These are phyloP conservation scores for Danio jaintianensis DNA, from an alignment of 2,797 vertebrate genomes.

Conservation along the genomic window DNA sequence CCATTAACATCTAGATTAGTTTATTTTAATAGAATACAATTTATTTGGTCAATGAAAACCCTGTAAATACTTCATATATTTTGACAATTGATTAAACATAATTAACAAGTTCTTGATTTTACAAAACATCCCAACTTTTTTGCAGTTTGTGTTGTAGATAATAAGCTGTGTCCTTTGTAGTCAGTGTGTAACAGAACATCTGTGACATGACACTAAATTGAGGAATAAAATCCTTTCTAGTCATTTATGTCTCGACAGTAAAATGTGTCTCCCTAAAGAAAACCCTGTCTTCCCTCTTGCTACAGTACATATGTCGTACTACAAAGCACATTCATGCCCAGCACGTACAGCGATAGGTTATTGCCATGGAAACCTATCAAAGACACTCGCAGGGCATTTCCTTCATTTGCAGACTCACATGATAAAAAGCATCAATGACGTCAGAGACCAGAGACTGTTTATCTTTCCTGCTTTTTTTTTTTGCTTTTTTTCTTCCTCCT, in stretches of 20 bases:
- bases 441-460: conserved; percentile 68
- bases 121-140: too few species aligned
- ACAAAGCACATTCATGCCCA: conserved; percentile 65
- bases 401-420: conserved; percentile 63
- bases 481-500: conserved; percentile 20
- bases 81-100: too few species aligned
- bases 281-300: conserved; percentile 54
- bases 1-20: too few species aligned
- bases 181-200: conserved; percentile 71
- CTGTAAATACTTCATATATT: too few species aligned
- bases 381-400: conserved; percentile 69
- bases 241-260: conserved; percentile 59
- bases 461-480: conserved; percentile 59
- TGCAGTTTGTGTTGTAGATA: conserved; percentile 32
- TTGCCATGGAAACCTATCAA: conserved; percentile 75
- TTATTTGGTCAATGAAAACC: too few species aligned
- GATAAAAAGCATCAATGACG: conserved; percentile 68
- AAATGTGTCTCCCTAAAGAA: conserved; percentile 56
- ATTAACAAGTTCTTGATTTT: too few species aligned
- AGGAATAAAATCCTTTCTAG: conserved; percentile 71
- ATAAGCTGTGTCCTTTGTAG: conserved; percentile 63
- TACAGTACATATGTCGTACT: conserved; percentile 64
- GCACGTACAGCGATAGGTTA: conserved; percentile 64
- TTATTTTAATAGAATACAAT: too few species aligned
- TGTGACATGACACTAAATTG: conserved; percentile 68